Percentiles rank a stretch among this genome's conserved stretches.
phyloP scores from a whole-genome alignment of 2,888 invertebrate genomes.

The Cheilosia impressa region DNA sequence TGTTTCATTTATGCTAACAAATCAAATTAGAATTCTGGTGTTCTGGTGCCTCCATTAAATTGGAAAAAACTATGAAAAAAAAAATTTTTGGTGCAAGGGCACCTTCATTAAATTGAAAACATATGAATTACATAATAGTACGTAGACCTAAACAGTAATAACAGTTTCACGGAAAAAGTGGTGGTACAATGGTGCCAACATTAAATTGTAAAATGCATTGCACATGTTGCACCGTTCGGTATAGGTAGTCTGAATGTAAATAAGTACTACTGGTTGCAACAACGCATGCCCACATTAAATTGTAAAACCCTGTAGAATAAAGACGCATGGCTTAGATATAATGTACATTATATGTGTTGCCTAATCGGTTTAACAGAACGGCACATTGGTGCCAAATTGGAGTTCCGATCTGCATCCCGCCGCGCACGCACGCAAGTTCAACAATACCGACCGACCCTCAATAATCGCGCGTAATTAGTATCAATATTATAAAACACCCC shows the following conservation, averaged over 20 bases:
- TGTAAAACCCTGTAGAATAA: background rate
- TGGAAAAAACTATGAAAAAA: background rate
- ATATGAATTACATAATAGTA: background rate
- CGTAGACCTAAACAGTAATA: background rate
- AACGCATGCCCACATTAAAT: background rate
- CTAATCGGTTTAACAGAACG: background rate
- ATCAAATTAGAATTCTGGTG: background rate
- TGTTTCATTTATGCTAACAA: background rate
- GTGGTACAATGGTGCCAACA: conserved; percentile 22
- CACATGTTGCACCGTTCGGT: background rate
- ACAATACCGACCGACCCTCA: no score
- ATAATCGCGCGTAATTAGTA: no score
- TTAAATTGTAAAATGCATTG: conserved; percentile 18
- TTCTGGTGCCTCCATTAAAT: background rate
- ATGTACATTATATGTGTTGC: no score
- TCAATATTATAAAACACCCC: no score
- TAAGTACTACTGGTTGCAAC: background rate
- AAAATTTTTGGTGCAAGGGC: background rate
- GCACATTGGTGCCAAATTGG: background rate
- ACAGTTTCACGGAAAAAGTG: background rate
- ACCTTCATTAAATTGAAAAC: conserved; percentile 4
- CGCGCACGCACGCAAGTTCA: no score
- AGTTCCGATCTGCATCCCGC: no score
- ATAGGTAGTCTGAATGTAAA: background rate
- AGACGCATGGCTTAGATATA: no score